A percentile compares a stretch with the other conserved stretches of the same genome.
phyloP scores from a whole-genome alignment of 2,113 vertebrate genomes.

The Brienomyrus longianalis region DNA sequence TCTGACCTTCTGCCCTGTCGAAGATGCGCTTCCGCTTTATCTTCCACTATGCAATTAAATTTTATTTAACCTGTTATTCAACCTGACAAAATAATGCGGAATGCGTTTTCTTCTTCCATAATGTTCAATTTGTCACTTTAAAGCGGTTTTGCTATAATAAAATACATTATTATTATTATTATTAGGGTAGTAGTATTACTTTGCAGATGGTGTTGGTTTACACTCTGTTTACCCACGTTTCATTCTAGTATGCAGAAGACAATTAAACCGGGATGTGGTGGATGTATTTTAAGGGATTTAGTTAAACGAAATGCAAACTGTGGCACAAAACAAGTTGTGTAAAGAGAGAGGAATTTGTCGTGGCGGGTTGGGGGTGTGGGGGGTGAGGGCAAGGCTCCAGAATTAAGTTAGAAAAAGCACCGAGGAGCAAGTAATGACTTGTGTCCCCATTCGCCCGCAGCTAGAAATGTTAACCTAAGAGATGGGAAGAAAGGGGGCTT shows the following conservation, averaged over 20 bases:
- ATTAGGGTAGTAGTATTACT: not conserved
- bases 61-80: not conserved
- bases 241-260: not conserved
- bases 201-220: not conserved
- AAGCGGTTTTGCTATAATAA: not conserved
- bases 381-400: not conserved
- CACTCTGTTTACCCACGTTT: not conserved
- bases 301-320: not conserved
- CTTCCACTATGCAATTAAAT: not conserved
- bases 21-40: not conserved
- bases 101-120: not conserved
- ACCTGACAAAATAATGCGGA: not conserved
- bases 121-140: not conserved
- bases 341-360: not conserved
- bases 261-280: not conserved
- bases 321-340: not conserved
- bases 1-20: not conserved
- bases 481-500: not conserved
- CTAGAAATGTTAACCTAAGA: not conserved
- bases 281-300: not conserved
- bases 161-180: not conserved
- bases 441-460: not conserved
- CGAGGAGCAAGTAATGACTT: conserved; percentile 18
- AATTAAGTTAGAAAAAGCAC: not conserved
- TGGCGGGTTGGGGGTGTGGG: not conserved